Conservation (phyloP, 35 echinoderm and acorn worm species). For the Ptychodera flava region DNA sequence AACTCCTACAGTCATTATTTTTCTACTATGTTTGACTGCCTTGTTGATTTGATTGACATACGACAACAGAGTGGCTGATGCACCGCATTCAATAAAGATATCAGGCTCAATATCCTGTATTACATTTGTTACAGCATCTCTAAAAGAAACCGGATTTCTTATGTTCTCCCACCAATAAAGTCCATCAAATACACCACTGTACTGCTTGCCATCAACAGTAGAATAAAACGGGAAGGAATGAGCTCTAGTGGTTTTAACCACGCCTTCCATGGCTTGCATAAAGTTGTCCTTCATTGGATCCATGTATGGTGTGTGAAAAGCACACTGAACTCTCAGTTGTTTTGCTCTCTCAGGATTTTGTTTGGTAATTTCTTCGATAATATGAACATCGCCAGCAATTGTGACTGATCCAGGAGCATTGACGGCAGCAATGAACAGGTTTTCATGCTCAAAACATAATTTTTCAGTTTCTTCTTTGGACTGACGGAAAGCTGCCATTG, state of each 20-base stretch:
- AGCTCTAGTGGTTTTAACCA: slow-evolving; percentile 44
- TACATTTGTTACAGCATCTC: slow-evolving; percentile 57
- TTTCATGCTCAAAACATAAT: slow-evolving; percentile 54
- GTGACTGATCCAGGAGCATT: no score
- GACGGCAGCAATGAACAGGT: slow-evolving; percentile 70
- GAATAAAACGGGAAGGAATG: slow-evolving; percentile 48
- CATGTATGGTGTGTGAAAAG: slow-evolving; percentile 89
- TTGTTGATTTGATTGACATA: slow-evolving; percentile 65
- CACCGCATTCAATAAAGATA: slow-evolving; percentile 65
- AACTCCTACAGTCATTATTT: slow-evolving; percentile 37
- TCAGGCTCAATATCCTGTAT: slow-evolving; percentile 40
- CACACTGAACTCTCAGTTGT: slow-evolving; percentile 65
- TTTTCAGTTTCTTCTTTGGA: slow-evolving; percentile 40
- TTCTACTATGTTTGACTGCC: slow-evolving; percentile 6
- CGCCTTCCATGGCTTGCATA: slow-evolving; percentile 50
- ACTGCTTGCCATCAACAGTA: slow-evolving; percentile 55
- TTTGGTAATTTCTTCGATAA: slow-evolving; percentile 50
- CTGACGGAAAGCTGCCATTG: slow-evolving; percentile 74
- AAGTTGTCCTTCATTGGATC: slow-evolving; percentile 70
- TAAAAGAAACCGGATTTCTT: slow-evolving; percentile 66
- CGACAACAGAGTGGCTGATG: slow-evolving; percentile 72
- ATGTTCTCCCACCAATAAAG: slow-evolving; percentile 96
- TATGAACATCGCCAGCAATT: slow-evolving; percentile 49
- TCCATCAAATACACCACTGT: slow-evolving; percentile 67
- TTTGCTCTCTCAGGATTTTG: slow-evolving; percentile 56